Percentiles rank a stretch among this genome's conserved stretches.
Conservation (phyloP, 35 echinoderm and acorn worm genomes). For the Holothuria glaberrima region DNA sequence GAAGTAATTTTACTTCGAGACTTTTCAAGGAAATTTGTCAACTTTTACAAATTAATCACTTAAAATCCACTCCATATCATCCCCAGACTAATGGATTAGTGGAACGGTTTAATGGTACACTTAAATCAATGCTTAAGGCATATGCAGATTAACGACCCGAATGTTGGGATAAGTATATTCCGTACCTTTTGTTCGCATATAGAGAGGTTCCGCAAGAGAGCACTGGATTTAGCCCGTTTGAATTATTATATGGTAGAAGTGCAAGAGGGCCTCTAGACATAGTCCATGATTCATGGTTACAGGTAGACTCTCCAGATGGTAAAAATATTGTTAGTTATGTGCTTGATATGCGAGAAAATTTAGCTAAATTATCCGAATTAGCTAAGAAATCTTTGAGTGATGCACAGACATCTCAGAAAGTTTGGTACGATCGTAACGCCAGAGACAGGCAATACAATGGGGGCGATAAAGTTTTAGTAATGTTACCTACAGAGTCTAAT, state of each 20-base stretch:
- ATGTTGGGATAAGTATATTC: conserved; percentile 22
- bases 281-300: not conserved
- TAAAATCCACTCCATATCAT: conserved; percentile 23
- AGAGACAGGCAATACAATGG: no score
- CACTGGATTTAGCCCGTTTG: conserved; percentile 29
- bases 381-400: not conserved
- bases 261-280: not conserved
- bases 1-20: conserved; percentile 24
- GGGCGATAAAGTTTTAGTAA: not conserved
- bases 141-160: conserved; percentile 4
- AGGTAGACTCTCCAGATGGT: not conserved
- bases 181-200: conserved; percentile 36
- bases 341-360: conserved; percentile 16
- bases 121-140: not conserved
- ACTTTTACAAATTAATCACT: not conserved
- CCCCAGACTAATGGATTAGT: conserved; percentile 19
- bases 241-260: conserved; percentile 33
- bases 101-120: conserved; percentile 30
- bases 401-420: not conserved
- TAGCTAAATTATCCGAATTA: not conserved
- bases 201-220: conserved; percentile 25
- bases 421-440: conserved; percentile 28
- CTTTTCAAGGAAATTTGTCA: conserved; percentile 11
- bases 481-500: conserved; percentile 35
- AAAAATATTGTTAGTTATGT: conserved; percentile 40